Evolutionary conservation across 1,140 invertebrate species (phyloP).

Genomic region (Helicoverpa armigera): DNA sequence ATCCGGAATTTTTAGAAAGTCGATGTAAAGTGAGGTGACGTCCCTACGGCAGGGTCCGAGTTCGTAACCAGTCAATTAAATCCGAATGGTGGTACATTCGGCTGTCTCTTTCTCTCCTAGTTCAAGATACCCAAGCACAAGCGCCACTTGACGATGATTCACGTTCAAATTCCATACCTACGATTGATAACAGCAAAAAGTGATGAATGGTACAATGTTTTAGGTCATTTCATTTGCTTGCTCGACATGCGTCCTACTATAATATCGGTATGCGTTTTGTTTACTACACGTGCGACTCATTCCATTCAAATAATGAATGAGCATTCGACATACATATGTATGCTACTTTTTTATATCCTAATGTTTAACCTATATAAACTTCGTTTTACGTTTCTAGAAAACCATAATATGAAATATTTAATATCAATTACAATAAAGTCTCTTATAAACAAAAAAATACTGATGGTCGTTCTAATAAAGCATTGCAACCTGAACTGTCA

Average conservation of each 20-base stretch:
- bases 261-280: conserved; percentile 62
- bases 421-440: too few relatives aligned
- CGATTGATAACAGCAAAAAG: conserved; percentile 83
- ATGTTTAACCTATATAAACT: conserved; percentile 3
- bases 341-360: conserved; percentile 5
- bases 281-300: conserved; percentile 53
- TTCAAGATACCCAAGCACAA: conserved; percentile 72
- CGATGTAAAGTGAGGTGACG: conserved; percentile 81
- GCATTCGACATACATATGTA: conserved; percentile 29
- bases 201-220: conserved; percentile 79
- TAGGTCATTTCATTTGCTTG: conserved; percentile 73
- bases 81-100: conserved; percentile 81
- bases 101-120: conserved; percentile 78
- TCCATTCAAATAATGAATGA: conserved; percentile 40
- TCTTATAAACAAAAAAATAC: too few relatives aligned
- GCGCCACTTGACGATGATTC: conserved; percentile 85
- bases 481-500: background rate
- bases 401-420: background rate
- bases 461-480: too few relatives aligned
- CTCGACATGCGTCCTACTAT: conserved; percentile 61
- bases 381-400: background rate
- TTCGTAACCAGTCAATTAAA: conserved; percentile 85
- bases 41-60: conserved; percentile 82
- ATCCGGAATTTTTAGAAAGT: conserved; percentile 83
- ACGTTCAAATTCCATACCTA: conserved; percentile 83